Conservation (phyloP, 2,888 invertebrate genomes). For the Tachystola acroxantha region DNA sequence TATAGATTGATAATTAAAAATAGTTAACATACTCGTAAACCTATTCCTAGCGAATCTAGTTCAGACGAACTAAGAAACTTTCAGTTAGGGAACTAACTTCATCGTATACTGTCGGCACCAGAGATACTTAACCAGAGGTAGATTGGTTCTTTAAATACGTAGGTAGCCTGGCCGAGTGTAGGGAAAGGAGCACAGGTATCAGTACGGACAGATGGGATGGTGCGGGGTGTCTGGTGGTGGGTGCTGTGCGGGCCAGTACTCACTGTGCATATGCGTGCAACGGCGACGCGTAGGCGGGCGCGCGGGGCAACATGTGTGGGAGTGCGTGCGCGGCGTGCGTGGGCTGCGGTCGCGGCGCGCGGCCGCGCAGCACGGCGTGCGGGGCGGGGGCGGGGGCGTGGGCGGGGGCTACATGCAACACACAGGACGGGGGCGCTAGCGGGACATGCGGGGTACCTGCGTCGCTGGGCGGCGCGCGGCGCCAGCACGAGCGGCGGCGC, state of each 20-base stretch:
- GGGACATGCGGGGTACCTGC: constrained; percentile 76
- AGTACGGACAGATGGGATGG: neutral
- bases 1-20: too few relatives aligned
- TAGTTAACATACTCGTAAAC: too few relatives aligned
- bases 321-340: constrained; percentile 75
- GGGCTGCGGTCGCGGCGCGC: constrained; percentile 80
- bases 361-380: constrained; percentile 58
- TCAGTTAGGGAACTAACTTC: too few relatives aligned
- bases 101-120: too few relatives aligned
- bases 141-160: too few relatives aligned
- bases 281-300: constrained; percentile 85
- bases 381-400: constrained; percentile 53
- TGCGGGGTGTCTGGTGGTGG: constrained; percentile 5
- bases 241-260: constrained; percentile 71
- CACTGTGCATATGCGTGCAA: constrained; percentile 95
- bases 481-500: constrained; percentile 85
- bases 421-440: constrained; percentile 26
- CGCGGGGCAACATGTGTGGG: constrained; percentile 82
- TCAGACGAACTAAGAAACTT: too few relatives aligned
- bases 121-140: too few relatives aligned
- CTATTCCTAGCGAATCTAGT: too few relatives aligned
- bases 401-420: constrained; percentile 82
- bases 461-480: constrained; percentile 85
- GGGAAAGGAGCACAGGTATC: too few relatives aligned
- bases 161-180: too few relatives aligned